phyloP scores from a whole-genome alignment of 2,113 vertebrate genomes.

The Uropsilus gracilis region DNA sequence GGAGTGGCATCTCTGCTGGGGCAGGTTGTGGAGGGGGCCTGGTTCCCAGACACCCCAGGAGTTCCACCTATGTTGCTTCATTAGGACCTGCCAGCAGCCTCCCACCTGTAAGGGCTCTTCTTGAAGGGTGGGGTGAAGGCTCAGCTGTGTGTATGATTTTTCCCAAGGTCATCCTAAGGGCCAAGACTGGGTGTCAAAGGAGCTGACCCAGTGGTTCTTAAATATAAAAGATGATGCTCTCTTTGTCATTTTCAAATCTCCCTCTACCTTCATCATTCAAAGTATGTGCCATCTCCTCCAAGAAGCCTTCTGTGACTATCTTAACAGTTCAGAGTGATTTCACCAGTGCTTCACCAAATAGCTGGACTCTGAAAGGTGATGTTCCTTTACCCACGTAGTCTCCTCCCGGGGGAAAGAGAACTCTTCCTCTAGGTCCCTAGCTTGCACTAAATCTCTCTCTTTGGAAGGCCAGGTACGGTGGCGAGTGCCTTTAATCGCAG shows the following conservation, averaged over 20 bases:
- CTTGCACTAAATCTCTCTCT: neutral
- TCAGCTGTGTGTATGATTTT: neutral
- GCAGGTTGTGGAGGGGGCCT: neutral
- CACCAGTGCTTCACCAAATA: neutral
- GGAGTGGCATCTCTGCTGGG: neutral
- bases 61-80: rapidly evolving
- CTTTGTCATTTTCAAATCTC: neutral
- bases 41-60: neutral
- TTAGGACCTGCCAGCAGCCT: no score
- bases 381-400: neutral
- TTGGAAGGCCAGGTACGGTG: no score
- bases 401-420: neutral
- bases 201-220: neutral
- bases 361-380: neutral
- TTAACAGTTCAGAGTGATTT: neutral
- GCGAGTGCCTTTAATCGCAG: no score
- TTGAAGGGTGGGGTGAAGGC: no score
- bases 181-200: rapidly evolving
- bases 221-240: neutral
- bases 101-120: rapidly evolving
- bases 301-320: neutral
- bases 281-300: neutral
- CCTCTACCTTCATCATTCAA: neutral
- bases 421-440: neutral
- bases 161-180: rapidly evolving